Base-by-base conservation (phyloP, 2,797 vertebrate genomes). In the Psittacula echo region DNA sequence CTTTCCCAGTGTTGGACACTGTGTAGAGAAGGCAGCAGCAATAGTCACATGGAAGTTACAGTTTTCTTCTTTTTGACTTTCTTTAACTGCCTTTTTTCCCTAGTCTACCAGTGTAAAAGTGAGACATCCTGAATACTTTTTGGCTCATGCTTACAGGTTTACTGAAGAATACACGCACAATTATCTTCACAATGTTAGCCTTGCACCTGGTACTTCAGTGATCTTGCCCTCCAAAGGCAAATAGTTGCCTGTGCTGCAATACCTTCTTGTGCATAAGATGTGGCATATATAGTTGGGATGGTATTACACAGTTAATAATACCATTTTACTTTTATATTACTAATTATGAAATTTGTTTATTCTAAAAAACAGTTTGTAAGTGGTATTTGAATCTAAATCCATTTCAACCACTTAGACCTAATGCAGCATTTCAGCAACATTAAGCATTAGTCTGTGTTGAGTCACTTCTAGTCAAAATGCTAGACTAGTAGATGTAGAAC, bases 1-100 rank as follows among this genome's bases (percentile, higher is more conserved):
- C 37, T 79, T 76, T 73, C 11, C 5, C 32, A 23, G 8, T 22
- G 4, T 3, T 0, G 0, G 32, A 11, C 23, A 15, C 32, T 0
- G 0, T 9, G 15, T 7, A 27, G 64, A 44, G 27, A 91, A 60
- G 23, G 34, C 39, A 56, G 29, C 24, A 29, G 32, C 9, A 92
- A n/a, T 5, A 56, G 16, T 44, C 34, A 14, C 26, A 54, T 19
- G 8, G 0, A 39, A 70, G 21, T 34, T 62, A 6, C 50, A 19
- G 45, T 45, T 82, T 76, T 65, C 41, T 73, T 89, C 42, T 70
- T 76, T 51, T 24, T 13, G 4, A 4, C 2, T 3, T 78, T 74
- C 34, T 91, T 58, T 42, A 30, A 32, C 29, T 65, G 34, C 7
- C 29, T 45, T 42, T 13, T 1, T 5, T 5, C 17, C 2, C 53